Conservation (phyloP, 2,888 invertebrate genomes). For the Uloborus plumipes region DNA sequence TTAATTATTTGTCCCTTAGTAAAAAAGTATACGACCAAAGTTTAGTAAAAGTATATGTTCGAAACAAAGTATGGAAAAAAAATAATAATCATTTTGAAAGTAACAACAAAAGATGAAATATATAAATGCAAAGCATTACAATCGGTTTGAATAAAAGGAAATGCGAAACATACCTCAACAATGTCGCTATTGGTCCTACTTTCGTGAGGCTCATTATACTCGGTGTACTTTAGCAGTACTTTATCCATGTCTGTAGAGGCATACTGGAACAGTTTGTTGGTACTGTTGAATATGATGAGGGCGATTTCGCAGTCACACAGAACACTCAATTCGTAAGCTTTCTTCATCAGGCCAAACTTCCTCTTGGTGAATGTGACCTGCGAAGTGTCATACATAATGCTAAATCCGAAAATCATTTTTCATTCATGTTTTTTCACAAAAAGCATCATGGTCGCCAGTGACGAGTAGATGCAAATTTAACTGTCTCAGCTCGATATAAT, state of each 20-base stretch:
- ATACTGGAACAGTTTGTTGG: constrained; percentile 93
- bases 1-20: too few species aligned
- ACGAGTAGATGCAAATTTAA: too few species aligned
- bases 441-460: too few species aligned
- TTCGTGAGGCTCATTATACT: constrained; percentile 99
- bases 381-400: constrained; percentile 66
- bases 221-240: constrained; percentile 98
- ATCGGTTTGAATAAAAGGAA: neutral
- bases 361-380: constrained; percentile 99
- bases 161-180: constrained; percentile 80
- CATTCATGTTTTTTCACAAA: neutral
- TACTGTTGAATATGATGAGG: constrained; percentile 99
- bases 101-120: too few species aligned
- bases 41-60: too few species aligned
- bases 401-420: neutral
- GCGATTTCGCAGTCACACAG: constrained; percentile 99
- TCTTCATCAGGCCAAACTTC: constrained; percentile 99
- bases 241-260: constrained; percentile 99
- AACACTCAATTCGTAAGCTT: constrained; percentile 98
- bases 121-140: neutral
- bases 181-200: constrained; percentile 99
- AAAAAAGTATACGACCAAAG: too few species aligned
- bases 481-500: too few species aligned
- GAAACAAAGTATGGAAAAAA: too few species aligned
- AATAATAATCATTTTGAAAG: too few species aligned